These are phyloP conservation scores for Nephila pilipes DNA, from an alignment of 1,140 invertebrate species.

Conservation along the genomic window DNA sequence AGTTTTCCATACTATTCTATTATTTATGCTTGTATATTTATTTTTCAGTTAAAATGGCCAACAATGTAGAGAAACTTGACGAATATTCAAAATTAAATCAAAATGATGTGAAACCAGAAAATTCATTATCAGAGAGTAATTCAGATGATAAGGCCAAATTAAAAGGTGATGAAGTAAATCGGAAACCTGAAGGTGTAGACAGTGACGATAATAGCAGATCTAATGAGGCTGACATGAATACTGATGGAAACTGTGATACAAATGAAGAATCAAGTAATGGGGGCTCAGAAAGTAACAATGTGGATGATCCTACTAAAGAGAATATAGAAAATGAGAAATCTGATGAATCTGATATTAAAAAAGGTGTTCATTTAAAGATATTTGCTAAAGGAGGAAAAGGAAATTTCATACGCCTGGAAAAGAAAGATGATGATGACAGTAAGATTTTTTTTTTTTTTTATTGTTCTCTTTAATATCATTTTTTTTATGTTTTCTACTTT, in stretches of 20 bases:
- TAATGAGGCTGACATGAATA: not conserved
- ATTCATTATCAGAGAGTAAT: conserved; percentile 2
- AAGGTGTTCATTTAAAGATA: conserved; percentile 69
- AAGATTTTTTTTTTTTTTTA: too few relatives aligned
- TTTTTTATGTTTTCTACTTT: too few relatives aligned
- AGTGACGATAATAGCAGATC: conserved; percentile 66
- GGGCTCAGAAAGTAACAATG: not conserved
- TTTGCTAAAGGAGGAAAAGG: conserved; percentile 73
- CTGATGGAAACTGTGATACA: conserved; percentile 3
- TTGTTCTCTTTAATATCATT: too few relatives aligned
- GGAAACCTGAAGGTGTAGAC: conserved; percentile 65
- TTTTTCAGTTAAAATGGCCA: conserved; percentile 37
- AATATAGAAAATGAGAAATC: conserved; percentile 46
- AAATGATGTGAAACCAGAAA: conserved; percentile 12
- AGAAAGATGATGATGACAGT: conserved; percentile 70
- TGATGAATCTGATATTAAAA: conserved; percentile 49
- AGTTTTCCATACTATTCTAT: not conserved
- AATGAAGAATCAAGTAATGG: conserved; percentile 66
- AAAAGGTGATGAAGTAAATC: conserved; percentile 26
- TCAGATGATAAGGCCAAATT: conserved; percentile 71
- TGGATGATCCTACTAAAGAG: conserved; percentile 8
- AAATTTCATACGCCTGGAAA: conserved; percentile 67
- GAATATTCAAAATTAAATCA: not conserved
- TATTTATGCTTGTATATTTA: not conserved
- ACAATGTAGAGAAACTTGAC: not conserved